Conservation (phyloP, 2,888 invertebrate genomes). For the Ferdinandea cuprea region DNA sequence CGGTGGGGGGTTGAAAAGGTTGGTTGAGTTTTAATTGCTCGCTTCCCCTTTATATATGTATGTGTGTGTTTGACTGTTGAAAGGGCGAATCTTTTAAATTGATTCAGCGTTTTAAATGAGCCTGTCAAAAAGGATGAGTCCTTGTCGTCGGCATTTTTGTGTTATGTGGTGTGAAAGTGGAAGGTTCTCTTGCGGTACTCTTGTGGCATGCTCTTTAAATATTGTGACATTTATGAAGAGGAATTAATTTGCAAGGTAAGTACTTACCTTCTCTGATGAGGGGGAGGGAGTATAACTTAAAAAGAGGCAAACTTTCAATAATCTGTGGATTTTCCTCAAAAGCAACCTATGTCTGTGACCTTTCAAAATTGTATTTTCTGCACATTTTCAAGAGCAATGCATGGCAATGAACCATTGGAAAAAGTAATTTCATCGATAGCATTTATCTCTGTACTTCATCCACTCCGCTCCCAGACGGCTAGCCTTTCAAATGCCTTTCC, state of each 20-base stretch:
- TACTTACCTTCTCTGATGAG: not conserved
- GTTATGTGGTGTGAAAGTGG: slow-evolving; percentile 4
- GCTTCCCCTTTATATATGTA: slow-evolving; percentile 63
- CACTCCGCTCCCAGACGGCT: slow-evolving; percentile 39
- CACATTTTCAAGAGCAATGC: slow-evolving; percentile 9
- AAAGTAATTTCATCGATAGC: slow-evolving; percentile 27
- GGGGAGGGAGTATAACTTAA: too few species aligned
- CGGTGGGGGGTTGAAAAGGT: slow-evolving; percentile 10
- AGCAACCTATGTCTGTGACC: not conserved
- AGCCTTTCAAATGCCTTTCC: slow-evolving; percentile 9
- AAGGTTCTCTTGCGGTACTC: slow-evolving; percentile 3
- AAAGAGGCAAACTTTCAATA: too few species aligned
- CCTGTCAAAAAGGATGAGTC: slow-evolving; percentile 27
- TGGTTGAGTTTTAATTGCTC: slow-evolving; percentile 69
- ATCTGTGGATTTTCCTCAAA: not conserved
- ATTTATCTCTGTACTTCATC: slow-evolving; percentile 23
- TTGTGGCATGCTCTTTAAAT: slow-evolving; percentile 51
- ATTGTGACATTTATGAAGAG: slow-evolving; percentile 48
- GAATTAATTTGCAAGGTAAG: slow-evolving; percentile 27
- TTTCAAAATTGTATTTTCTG: not conserved
- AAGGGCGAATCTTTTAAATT: slow-evolving; percentile 66
- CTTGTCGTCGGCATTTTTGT: not conserved
- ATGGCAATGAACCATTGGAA: slow-evolving; percentile 28
- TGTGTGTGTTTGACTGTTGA: slow-evolving; percentile 44
- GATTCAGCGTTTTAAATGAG: slow-evolving; percentile 54